Percentiles rank a stretch among this genome's conserved stretches.
Conservation (phyloP, 2,113 vertebrate genomes). For the Silurus meridionalis region DNA sequence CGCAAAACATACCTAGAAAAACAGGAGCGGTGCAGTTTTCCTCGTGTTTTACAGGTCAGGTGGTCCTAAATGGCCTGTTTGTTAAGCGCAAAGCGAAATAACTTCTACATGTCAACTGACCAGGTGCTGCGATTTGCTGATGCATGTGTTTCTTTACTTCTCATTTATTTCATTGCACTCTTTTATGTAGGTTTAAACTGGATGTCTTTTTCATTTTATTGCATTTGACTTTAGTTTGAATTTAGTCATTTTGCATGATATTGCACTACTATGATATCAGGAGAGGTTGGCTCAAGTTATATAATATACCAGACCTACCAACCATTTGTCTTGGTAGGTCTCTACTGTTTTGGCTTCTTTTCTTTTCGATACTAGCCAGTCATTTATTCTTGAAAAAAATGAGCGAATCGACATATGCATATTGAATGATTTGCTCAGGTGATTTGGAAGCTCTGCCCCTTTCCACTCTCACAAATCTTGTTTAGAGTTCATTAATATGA, state of each 20-base stretch:
- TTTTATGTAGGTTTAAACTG: neutral
- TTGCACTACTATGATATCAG: neutral
- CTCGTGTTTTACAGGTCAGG: neutral
- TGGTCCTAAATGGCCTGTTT: neutral
- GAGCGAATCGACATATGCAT: neutral
- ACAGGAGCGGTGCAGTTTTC: neutral
- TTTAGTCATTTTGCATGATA: neutral
- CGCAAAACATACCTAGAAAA: conserved; percentile 17
- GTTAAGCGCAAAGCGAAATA: neutral
- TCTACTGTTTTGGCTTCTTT: neutral
- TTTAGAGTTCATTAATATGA: neutral
- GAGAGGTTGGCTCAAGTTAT: neutral
- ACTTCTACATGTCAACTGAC: neutral
- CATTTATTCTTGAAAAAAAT: neutral
- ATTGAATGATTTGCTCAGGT: neutral
- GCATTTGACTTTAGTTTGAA: neutral
- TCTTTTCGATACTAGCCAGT: neutral
- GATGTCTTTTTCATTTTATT: neutral
- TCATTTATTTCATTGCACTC: neutral
- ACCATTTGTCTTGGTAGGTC: neutral
- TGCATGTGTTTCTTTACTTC: neutral
- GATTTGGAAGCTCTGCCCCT: neutral
- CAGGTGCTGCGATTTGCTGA: neutral
- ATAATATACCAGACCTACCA: neutral
- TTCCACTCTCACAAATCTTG: too few species aligned